Percentiles rank a stretch among this genome's conserved stretches.
These are phyloP conservation scores for Hepsetus odoe DNA, from an alignment of 2,113 vertebrate species.

Conservation along the genomic window DNA sequence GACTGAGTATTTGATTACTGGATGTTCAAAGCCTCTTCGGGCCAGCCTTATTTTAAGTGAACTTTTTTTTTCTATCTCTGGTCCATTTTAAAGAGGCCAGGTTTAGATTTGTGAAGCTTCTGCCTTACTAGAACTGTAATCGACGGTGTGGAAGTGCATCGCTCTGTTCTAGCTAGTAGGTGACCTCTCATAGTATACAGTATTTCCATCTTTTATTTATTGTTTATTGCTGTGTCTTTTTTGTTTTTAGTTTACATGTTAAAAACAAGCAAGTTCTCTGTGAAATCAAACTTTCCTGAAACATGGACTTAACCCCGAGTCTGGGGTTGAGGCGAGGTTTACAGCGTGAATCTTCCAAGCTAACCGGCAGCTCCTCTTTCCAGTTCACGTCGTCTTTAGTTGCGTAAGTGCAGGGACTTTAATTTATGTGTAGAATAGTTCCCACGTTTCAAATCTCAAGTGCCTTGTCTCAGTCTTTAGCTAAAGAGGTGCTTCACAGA, in stretches of 20 bases:
- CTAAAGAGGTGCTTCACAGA: background rate
- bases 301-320: background rate
- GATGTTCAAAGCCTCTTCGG: too few relatives aligned
- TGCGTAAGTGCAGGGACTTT: background rate
- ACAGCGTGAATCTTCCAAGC: background rate
- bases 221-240: slow-evolving; percentile 26
- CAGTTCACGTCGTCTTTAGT: background rate
- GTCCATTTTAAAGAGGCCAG: background rate
- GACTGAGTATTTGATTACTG: too few relatives aligned
- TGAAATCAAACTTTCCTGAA: slow-evolving; percentile 6
- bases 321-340: background rate
- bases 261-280: too few relatives aligned
- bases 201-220: slow-evolving; percentile 51
- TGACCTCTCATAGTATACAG: slow-evolving; percentile 29
- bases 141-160: background rate
- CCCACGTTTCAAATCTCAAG: slow-evolving; percentile 1
- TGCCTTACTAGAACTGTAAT: slow-evolving; percentile 8
- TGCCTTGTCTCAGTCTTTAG: slow-evolving; percentile 8
- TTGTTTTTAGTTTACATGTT: slow-evolving; percentile 18
- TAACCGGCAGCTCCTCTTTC: background rate
- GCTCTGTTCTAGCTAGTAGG: background rate
- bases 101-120: slow-evolving; percentile 28
- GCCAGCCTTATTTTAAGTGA: too few relatives aligned
- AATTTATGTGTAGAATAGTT: background rate
- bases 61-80: background rate